Base-by-base conservation (phyloP, 2,888 invertebrate genomes). In the Cyclophora punctaria region DNA sequence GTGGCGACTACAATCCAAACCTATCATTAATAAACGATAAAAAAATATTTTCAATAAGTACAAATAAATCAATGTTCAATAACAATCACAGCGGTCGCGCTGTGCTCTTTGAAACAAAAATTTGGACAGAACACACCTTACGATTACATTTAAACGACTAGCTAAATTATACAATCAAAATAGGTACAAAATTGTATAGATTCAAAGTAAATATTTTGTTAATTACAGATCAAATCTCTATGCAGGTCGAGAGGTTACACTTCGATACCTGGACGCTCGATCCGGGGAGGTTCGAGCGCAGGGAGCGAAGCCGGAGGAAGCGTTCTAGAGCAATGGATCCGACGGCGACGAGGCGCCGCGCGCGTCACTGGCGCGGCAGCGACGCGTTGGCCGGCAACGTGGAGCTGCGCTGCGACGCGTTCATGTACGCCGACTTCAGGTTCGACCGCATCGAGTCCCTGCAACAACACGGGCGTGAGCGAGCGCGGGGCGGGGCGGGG, bases 371-470 rank as follows among this genome's bases (percentile, higher is more conserved):
- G 57, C 91, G 90, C 87, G 91, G 91, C 78, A 95, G 90, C 65
- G 95, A 94, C 67, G 94, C 93, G 89, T 95, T 95, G 73, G 95
- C 94, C 73, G 96, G 96, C 80, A 96, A 91, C 67, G 96, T 96
- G 61, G 96, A 95, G 75, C 96, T 96, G 85, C 95, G 93, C 90
- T 95, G 96, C 56, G 86, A 83, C 63, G 91, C 90, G 78, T 92
- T 91, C 85, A 93, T 89, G 78, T 92, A 93, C 70, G 93, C 92
- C 62, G 93, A 91, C 88, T 94, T 94, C 77, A 93, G 80, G 73
- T 92, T 92, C 64, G 94, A 94, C 68, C 94, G 91, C 75, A 94
- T 94, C 41, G 94, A 94, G 78, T 95, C 94, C 85, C 94, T 94
- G 89, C 43, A 87, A 83, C 56, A 55, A 51, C 50, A 56, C 41